Conservation (phyloP, 2,113 vertebrate genomes). For the Podarcis cretensis region DNA sequence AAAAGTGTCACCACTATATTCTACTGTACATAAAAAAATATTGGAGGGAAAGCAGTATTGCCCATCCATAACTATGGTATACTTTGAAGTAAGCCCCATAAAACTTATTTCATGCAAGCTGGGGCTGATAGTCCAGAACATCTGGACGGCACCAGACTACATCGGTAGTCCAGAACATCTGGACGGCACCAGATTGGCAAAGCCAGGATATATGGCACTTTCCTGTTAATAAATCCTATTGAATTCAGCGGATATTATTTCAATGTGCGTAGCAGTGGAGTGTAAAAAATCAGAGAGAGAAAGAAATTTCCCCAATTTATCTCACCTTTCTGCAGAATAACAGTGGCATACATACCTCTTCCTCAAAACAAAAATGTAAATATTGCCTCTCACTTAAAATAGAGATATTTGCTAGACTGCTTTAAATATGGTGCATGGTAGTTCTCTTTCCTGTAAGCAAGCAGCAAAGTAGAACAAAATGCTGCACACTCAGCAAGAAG, state of each 20-base stretch:
- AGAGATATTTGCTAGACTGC: not conserved
- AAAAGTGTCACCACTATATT: not conserved
- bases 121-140: too few relatives aligned
- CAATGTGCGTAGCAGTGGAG: not conserved
- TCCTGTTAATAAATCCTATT: not conserved
- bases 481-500: not conserved
- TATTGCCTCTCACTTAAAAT: fast-evolving
- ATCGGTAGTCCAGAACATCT: too few relatives aligned
- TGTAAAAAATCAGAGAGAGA: not conserved
- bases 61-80: not conserved
- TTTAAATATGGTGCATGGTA: fast-evolving
- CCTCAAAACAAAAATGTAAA: not conserved
- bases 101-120: too few relatives aligned
- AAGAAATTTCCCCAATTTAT: not conserved
- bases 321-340: not conserved
- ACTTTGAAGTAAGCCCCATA: not conserved
- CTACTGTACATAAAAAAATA: not conserved
- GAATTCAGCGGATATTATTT: not conserved
- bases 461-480: not conserved
- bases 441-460: slow-evolving; percentile 31
- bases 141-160: too few relatives aligned
- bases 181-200: too few relatives aligned
- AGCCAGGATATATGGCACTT: too few relatives aligned
- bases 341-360: not conserved
- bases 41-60: not conserved